These are phyloP conservation scores for Sabatieria punctata DNA, from an alignment of 2,888 invertebrate genomes.

Conservation along the genomic window DNA sequence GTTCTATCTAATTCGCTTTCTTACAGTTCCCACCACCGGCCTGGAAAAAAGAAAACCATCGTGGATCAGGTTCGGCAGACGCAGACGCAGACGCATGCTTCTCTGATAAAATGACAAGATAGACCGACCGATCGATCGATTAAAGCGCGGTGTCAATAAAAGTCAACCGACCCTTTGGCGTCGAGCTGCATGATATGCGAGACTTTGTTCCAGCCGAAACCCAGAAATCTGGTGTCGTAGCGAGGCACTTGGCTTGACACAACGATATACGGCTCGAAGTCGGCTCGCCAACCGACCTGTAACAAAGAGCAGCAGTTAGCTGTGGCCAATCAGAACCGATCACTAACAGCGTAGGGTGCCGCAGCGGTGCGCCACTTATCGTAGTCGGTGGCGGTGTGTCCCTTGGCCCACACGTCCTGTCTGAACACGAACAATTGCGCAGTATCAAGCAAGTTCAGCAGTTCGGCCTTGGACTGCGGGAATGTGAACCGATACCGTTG, in stretches of 20 bases:
- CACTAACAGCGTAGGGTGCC: slow-evolving; percentile 48
- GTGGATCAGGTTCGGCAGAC: no score
- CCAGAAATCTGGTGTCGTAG: slow-evolving; percentile 71
- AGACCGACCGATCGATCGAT: no score
- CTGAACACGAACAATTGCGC: slow-evolving; percentile 28
- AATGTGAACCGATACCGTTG: slow-evolving; percentile 61
- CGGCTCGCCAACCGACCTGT: slow-evolving; percentile 68
- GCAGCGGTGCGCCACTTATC: slow-evolving; percentile 57
- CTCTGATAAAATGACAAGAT: no score
- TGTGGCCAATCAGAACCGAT: no score
- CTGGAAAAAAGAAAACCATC: no score
- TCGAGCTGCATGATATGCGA: slow-evolving; percentile 50
- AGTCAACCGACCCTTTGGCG: slow-evolving; percentile 54
- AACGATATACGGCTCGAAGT: slow-evolving; percentile 78
- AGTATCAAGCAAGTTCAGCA: slow-evolving; percentile 52
- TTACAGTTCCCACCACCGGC: no score
- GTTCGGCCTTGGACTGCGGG: slow-evolving; percentile 56
- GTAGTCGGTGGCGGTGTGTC: slow-evolving; percentile 71
- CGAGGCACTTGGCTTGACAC: slow-evolving; percentile 51
- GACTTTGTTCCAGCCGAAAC: slow-evolving; percentile 85
- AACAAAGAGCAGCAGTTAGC: no score
- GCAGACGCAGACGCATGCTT: no score
- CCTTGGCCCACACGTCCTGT: slow-evolving; percentile 67
- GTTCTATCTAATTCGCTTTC: no score
- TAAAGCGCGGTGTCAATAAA: no score